These are phyloP conservation scores for Hipparchia semele DNA, from an alignment of 2,888 invertebrate genomes.

Conservation along the genomic window DNA sequence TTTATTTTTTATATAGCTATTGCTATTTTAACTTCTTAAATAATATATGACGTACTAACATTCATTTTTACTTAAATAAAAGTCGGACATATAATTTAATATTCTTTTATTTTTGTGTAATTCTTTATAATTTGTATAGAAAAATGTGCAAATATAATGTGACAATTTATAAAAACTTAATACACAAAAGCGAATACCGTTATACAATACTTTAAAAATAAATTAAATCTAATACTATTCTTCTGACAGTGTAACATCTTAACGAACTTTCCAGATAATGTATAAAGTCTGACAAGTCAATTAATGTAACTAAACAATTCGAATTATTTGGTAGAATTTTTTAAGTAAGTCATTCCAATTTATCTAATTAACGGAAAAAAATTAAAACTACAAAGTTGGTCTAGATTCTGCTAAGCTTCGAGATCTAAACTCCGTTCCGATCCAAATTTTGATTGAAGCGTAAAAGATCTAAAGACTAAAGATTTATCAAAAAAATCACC, in stretches of 20 bases:
- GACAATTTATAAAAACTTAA: constrained; percentile 67
- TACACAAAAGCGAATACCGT: constrained; percentile 65
- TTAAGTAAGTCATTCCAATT: constrained; percentile 24
- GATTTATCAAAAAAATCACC: background rate
- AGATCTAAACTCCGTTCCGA: constrained; percentile 27
- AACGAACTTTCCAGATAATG: constrained; percentile 6
- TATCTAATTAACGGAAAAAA: constrained; percentile 25
- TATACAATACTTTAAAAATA: constrained; percentile 61
- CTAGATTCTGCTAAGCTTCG: constrained; percentile 30
- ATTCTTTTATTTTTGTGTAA: constrained; percentile 75
- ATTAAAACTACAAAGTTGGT: constrained; percentile 25
- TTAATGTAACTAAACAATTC: constrained; percentile 4
- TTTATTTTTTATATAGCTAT: background rate
- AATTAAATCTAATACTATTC: constrained; percentile 42
- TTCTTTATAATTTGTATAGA: constrained; percentile 76
- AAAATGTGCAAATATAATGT: constrained; percentile 79
- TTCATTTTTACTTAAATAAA: constrained; percentile 30
- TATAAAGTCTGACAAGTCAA: background rate
- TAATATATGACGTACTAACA: background rate
- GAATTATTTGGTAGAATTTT: background rate
- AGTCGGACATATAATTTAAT: constrained; percentile 40
- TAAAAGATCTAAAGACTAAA: too few species aligned
- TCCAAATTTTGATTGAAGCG: background rate
- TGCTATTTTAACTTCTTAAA: constrained; percentile 1
- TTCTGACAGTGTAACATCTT: constrained; percentile 1